Percentiles rank a stretch among this genome's conserved stretches.
These are phyloP conservation scores for Anguilla japonica DNA, from an alignment of 2,113 vertebrate genomes.

Conservation along the genomic window DNA sequence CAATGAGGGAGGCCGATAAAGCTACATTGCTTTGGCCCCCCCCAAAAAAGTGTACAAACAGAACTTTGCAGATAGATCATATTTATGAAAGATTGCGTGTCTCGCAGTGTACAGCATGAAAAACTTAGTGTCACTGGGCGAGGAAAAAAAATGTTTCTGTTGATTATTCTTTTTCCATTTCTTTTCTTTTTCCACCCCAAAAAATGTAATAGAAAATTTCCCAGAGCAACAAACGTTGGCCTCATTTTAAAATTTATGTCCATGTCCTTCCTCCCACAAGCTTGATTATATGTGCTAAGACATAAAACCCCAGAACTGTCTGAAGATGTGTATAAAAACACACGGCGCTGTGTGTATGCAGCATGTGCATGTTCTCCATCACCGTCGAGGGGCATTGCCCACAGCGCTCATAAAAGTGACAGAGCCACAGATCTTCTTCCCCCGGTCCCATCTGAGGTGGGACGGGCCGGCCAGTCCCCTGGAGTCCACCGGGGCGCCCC, in stretches of 20 bases:
- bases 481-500: background rate
- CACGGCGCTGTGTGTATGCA: background rate
- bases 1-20: background rate
- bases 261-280: conserved; percentile 10
- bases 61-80: background rate
- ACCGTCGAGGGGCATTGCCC: conserved; percentile 12
- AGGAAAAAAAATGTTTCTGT: background rate
- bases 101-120: background rate
- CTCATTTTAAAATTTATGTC: conserved; percentile 11
- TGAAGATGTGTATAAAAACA: conserved; percentile 1
- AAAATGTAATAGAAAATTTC: conserved; percentile 7
- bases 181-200: background rate
- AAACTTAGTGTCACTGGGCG: background rate
- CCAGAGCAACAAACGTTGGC: background rate
- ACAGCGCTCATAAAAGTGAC: conserved; percentile 10
- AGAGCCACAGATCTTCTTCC: background rate
- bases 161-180: background rate
- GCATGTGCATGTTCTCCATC: background rate
- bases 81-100: background rate
- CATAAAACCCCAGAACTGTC: conserved; percentile 6
- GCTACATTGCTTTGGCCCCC: background rate
- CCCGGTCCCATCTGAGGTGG: background rate
- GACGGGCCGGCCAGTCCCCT: background rate
- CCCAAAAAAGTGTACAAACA: background rate
- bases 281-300: conserved; percentile 9